Conservation (phyloP, 1,140 invertebrate genomes). For the Pissodes strobi region DNA sequence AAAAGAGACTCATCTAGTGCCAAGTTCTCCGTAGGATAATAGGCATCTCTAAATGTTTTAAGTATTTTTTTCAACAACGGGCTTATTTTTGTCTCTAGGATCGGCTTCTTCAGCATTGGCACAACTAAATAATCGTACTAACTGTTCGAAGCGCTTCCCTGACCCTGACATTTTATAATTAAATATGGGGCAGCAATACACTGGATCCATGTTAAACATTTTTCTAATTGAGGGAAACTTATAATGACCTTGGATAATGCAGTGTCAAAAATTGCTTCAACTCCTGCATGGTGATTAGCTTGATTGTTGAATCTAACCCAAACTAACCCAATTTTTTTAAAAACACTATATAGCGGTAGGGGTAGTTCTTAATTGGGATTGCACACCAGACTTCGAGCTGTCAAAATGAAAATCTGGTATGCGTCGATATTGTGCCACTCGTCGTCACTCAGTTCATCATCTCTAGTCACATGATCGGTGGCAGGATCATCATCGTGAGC, state of each 20-base stretch:
- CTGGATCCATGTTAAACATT: slow-evolving; percentile 2
- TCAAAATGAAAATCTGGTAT: slow-evolving; percentile 11
- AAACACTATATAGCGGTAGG: slow-evolving; percentile 4
- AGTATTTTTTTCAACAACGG: not conserved
- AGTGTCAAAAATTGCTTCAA: slow-evolving; percentile 13
- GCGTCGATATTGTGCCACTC: not conserved
- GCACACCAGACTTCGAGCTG: not conserved
- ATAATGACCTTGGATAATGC: slow-evolving; percentile 3
- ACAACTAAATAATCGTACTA: not conserved
- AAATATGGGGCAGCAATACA: slow-evolving; percentile 13
- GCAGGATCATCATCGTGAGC: slow-evolving; percentile 1
- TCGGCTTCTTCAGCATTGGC: not conserved
- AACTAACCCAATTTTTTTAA: slow-evolving; percentile 1
- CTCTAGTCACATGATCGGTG: slow-evolving; percentile 1
- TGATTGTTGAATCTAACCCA: not conserved
- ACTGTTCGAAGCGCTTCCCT: slow-evolving; percentile 10
- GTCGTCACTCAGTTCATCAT: slow-evolving; percentile 9
- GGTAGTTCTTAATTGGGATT: not conserved
- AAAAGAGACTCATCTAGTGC: slow-evolving; percentile 20
- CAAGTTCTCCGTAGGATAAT: slow-evolving; percentile 5
- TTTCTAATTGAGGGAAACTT: not conserved
- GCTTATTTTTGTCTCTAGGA: not conserved
- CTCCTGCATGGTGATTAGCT: not conserved
- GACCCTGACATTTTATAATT: not conserved
- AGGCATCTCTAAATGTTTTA: slow-evolving; percentile 11